Evolutionary conservation across 2,797 vertebrate species (phyloP).

Genomic region (Alca torda): DNA sequence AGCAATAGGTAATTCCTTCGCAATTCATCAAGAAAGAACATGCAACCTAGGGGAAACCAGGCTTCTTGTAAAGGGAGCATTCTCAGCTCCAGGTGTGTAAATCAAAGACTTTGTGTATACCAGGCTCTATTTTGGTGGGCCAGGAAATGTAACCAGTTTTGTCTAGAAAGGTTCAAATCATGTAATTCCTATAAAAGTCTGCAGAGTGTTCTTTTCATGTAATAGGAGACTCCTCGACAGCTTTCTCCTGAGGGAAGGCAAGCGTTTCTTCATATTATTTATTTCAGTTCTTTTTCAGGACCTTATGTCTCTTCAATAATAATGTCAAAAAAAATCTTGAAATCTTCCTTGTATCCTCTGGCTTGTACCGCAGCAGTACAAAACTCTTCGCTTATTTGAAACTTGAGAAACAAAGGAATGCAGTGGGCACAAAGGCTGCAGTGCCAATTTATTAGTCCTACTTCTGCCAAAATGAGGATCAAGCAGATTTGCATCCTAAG

Average conservation of each 20-base stretch:
- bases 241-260: not conserved
- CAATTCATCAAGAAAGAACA: conserved; percentile 23
- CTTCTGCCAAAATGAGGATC: not conserved
- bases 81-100: conserved; percentile 35
- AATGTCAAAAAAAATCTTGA: not conserved
- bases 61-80: conserved; percentile 43
- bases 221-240: not conserved
- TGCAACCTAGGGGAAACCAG: conserved; percentile 19
- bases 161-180: not conserved
- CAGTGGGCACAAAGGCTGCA: not conserved
- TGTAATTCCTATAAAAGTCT: not conserved
- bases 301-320: not conserved
- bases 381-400: not conserved
- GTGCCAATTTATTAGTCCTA: not conserved
- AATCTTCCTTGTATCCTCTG: not conserved
- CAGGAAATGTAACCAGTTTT: conserved; percentile 3
- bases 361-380: not conserved
- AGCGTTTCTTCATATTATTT: not conserved
- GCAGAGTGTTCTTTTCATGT: not conserved
- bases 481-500: conserved; percentile 38
- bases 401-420: not conserved
- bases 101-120: conserved; percentile 16
- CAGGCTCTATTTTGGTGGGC: conserved; percentile 12
- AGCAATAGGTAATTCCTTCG: conserved; percentile 32
- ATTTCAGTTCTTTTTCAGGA: not conserved